These are phyloP conservation scores for Lymantria dispar DNA, from an alignment of 2,888 invertebrate genomes.

Conservation along the genomic window DNA sequence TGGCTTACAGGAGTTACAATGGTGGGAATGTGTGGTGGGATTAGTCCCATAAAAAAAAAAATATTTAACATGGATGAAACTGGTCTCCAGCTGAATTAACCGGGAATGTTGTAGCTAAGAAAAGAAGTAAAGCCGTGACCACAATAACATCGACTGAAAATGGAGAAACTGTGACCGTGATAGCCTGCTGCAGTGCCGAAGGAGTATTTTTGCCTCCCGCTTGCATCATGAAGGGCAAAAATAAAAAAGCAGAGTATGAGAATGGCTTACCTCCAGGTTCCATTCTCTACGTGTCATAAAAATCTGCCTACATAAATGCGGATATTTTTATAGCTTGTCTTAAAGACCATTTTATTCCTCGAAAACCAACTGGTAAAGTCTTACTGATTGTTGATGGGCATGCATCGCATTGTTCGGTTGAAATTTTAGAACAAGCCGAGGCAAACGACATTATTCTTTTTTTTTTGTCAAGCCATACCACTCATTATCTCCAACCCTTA, in stretches of 20 bases:
- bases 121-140: constrained; percentile 33
- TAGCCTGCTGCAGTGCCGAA: constrained; percentile 45
- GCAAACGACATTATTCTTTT: constrained; percentile 3
- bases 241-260: constrained; percentile 8
- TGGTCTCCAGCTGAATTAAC: constrained; percentile 56
- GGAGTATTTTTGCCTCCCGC: constrained; percentile 22
- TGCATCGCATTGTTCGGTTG: background rate
- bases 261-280: constrained; percentile 6
- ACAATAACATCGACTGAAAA: constrained; percentile 15
- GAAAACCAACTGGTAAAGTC: background rate
- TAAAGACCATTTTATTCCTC: too few relatives aligned
- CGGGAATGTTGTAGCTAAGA: constrained; percentile 42
- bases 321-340: too few relatives aligned
- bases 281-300: constrained; percentile 3
- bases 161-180: constrained; percentile 36
- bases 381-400: constrained; percentile 6
- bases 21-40: too few relatives aligned
- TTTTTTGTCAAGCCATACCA: constrained; percentile 4
- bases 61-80: background rate
- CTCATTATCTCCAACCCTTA: background rate
- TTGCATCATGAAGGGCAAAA: constrained; percentile 7
- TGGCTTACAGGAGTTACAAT: too few relatives aligned
- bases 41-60: too few relatives aligned
- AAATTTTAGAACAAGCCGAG: constrained; percentile 1
- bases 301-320: constrained; percentile 4